These are phyloP conservation scores for Leucozona laternaria DNA, from an alignment of 2,888 invertebrate species.

Conservation along the genomic window DNA sequence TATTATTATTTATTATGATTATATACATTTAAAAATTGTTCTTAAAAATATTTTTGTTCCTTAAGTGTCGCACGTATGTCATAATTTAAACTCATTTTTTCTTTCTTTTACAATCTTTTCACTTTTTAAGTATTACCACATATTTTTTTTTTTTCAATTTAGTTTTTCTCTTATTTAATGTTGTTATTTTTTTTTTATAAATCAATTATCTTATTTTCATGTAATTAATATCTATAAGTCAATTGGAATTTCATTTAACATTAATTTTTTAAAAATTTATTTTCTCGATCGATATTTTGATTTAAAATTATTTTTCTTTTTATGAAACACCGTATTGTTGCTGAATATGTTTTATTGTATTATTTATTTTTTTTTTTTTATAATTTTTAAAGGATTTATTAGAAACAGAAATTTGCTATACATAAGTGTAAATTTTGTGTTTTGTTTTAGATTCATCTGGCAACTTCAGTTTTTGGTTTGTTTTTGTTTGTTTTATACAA, in stretches of 20 bases:
- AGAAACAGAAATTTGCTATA: conserved; percentile 62
- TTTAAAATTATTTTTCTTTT: conserved; percentile 11
- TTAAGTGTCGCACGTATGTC: conserved; percentile 29
- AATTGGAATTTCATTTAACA: conserved; percentile 64
- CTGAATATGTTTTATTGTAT: conserved; percentile 70
- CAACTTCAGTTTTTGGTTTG: conserved; percentile 7
- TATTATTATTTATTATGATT: conserved; percentile 64
- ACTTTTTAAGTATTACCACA: conserved; percentile 74
- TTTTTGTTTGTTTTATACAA: conserved; percentile 4
- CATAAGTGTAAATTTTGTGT: conserved; percentile 9
- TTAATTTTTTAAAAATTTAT: conserved; percentile 36
- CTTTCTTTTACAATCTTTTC: conserved; percentile 35
- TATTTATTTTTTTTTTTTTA: not conserved
- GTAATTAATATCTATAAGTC: conserved; percentile 73
- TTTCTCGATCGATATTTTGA: conserved; percentile 54
- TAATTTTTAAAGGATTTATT: conserved; percentile 31
- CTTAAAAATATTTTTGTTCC: conserved; percentile 56
- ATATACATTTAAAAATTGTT: conserved; percentile 65
- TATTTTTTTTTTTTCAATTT: conserved; percentile 50
- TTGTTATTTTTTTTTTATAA: conserved; percentile 14
- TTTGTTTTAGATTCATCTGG: conserved; percentile 44
- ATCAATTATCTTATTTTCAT: conserved; percentile 52
- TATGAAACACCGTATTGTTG: conserved; percentile 70
- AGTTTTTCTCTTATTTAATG: conserved; percentile 15
- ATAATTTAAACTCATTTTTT: conserved; percentile 22